Conservation (phyloP, 1,140 invertebrate genomes). For the Hyles euphorbiae region DNA sequence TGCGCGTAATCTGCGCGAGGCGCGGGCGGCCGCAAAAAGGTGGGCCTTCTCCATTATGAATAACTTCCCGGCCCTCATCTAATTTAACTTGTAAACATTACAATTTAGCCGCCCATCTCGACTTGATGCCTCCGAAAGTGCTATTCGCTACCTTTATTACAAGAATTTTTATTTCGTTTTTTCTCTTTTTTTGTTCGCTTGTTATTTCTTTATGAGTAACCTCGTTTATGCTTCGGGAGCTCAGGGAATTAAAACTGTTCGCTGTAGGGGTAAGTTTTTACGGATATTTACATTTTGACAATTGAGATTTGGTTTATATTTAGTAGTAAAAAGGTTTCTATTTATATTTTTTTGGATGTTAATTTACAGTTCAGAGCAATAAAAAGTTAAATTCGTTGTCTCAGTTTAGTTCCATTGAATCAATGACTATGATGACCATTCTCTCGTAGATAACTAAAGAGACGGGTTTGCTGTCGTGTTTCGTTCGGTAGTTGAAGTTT, state of each 20-base stretch:
- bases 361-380: too few relatives aligned
- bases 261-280: neutral
- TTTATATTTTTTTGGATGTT: too few relatives aligned
- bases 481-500: too few relatives aligned
- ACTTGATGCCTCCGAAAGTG: constrained; percentile 47
- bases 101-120: constrained; percentile 48
- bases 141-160: constrained; percentile 43
- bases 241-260: neutral
- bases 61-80: constrained; percentile 45
- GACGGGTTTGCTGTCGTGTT: too few relatives aligned
- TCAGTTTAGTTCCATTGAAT: too few relatives aligned
- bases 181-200: constrained; percentile 31
- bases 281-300: neutral
- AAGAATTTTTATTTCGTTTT: constrained; percentile 39
- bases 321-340: too few relatives aligned
- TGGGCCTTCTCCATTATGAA: constrained; percentile 43
- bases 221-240: constrained; percentile 18
- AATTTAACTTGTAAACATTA: constrained; percentile 62
- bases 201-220: constrained; percentile 41
- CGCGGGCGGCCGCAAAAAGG: constrained; percentile 35
- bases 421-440: too few relatives aligned
- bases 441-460: too few relatives aligned
- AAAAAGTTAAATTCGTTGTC: too few relatives aligned
- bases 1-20: constrained; percentile 36
- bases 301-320: neutral